Base-by-base conservation (phyloP, 2,797 vertebrate species). In the Melanogrammus aeglefinus region DNA sequence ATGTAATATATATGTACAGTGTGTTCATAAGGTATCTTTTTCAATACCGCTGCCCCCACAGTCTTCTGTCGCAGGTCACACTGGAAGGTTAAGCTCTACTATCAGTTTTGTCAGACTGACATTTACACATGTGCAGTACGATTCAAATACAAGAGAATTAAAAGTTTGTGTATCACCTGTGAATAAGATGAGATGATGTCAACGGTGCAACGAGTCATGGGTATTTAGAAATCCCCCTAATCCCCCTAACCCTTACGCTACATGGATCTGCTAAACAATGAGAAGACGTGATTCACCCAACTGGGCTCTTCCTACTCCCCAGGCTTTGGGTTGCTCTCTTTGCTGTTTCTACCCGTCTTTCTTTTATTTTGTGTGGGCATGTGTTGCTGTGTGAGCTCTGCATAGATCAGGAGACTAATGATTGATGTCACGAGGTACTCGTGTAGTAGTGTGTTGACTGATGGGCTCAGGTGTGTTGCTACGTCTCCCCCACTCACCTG, bases 401-500 rank as follows among this genome's bases (percentile, higher is more conserved):
- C 57, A 63, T 63, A 24, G 57, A 69, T 69, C 63, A 12, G 63
- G 63, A 10, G 63, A 8, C 24, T 27, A 69, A 69, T 27, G n/a
- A 12, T 27, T 27, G 63, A 24, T 63, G 24, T 27, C 2, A 13
- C 12, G 24, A 24, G 27, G 63, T 4, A 66, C n/a, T 63, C n/a
- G 57, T 24, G 57, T 12, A 27, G 24, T 12, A 4, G 24, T 4
- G 63, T 27, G n/a, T 63, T n/a, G 9, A 12, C n/a, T 7, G 27
- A 12, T 27, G 12, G 63, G 9, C n/a, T 24, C 63, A 9, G 10
- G 63, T 13, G 63, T 27, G 57, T 66, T 12, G n/a, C 10, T 0
- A 9, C 27, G 29, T 24, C 63, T 27, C 27, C 66, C 35, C 79
- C 78, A 94, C 94, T 95, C 94, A 98, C 98, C 90, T 97, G 96